These are phyloP conservation scores for Eulemur rubriventer DNA, from an alignment of 2,797 vertebrate species.

Conservation along the genomic window DNA sequence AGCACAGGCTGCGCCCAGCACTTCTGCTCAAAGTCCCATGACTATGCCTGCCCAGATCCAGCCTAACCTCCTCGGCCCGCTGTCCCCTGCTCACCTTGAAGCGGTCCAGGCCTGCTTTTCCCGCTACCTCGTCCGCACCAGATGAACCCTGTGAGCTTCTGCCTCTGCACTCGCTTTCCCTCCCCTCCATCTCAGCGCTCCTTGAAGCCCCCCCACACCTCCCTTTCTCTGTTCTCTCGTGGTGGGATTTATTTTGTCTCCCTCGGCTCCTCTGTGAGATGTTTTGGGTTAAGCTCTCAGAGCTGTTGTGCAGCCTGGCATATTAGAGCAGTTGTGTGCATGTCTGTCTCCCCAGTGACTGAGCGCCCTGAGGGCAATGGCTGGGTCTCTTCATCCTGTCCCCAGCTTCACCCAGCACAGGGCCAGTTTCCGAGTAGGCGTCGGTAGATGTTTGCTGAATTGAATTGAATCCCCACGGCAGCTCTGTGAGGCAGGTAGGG, in stretches of 20 bases:
- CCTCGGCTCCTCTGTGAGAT: background rate
- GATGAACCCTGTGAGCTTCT: background rate
- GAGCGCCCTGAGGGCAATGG: conserved; percentile 61
- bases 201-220: background rate
- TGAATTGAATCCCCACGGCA: conserved; percentile 74
- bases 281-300: background rate
- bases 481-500: conserved; percentile 80
- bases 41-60: background rate
- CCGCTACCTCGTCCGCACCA: background rate
- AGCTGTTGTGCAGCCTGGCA: background rate
- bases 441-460: conserved; percentile 79
- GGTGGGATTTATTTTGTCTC: background rate
- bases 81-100: background rate
- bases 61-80: background rate
- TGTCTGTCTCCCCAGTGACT: conserved; percentile 63
- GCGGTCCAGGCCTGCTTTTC: background rate
- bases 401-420: conserved; percentile 74
- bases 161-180: background rate
- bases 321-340: background rate
- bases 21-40: background rate
- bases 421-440: conserved; percentile 72
- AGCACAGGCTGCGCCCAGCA: background rate
- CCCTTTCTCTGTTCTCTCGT: background rate
- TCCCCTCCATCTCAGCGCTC: background rate
- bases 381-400: conserved; percentile 69